Base-by-base conservation (phyloP, 2,888 invertebrate genomes). In the Phasia obesa region DNA sequence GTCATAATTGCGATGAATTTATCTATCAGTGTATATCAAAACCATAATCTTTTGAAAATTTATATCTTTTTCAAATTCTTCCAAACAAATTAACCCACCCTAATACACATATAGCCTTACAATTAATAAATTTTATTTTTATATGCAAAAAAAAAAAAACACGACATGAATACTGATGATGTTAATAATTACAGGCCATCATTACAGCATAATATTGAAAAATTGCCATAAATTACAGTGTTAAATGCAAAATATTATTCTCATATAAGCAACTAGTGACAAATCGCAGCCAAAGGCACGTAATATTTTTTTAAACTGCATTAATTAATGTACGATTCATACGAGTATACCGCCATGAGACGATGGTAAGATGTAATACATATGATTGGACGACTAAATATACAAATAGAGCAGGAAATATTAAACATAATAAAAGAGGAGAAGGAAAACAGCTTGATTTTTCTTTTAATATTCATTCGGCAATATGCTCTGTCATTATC, bases 131-230 rank as follows among this genome's bases (percentile, higher is more conserved):
- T 78, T 70, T 65, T 60, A 47, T 75, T 75, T n/a, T 75, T 78
- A 75, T 82, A 21, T 17, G 31, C 17, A 51, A 60, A n/a, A 38
- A 21, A 47, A 64, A 73, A 53, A 74, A 57, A 76, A 71, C 65
- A 60, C 57, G 59, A 65, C 74, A 74, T 57, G 74, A 70, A 70
- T 78, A 47, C 53, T 65, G 78, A 74, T 82, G 81, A 79, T 82
- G 51, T 69, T 60, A 74, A 70, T 82, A 82, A 82, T 82, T 78
- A 78, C 82, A 82, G 82, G 78, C 78, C 78, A 82, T 82, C 78
- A 78, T 59, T 78, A 65, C 82, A 55, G 51, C 42, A 35, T 79
- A 82, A 82, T 82, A 82, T 78, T 82, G 78, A 82, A 82, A 82
- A 70, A 82, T 82, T 69, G 70, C 78, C 78, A 82, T 78, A 82